phyloP scores from a whole-genome alignment of 35 echinoderm and acorn worm species.

The Ophiothrix spiculata region DNA sequence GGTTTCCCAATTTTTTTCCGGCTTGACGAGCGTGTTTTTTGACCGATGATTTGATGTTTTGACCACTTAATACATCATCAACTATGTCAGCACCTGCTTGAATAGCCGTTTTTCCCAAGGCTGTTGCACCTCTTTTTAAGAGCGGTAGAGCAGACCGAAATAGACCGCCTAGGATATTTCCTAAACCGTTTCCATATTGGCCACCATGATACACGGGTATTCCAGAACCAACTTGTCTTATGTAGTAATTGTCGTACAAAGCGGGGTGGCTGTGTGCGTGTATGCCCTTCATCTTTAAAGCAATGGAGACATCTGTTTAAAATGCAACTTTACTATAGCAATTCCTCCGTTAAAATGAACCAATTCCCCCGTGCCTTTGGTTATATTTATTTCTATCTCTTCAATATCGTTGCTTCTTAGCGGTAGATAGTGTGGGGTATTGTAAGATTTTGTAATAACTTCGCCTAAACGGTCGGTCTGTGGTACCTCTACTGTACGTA shows the following conservation, averaged over 20 bases:
- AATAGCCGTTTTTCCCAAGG: conserved; percentile 26
- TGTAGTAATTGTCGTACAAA: conserved; percentile 48
- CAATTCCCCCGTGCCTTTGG: conserved; percentile 12
- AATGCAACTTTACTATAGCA: conserved; percentile 43
- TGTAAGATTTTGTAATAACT: conserved; percentile 5
- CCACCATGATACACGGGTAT: conserved; percentile 42
- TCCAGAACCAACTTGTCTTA: conserved; percentile 24
- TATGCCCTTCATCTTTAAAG: conserved; percentile 18
- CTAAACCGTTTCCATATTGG: conserved; percentile 29
- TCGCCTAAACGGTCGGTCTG: not conserved
- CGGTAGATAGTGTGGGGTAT: conserved; percentile 31
- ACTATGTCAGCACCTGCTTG: conserved; percentile 23
- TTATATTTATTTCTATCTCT: conserved; percentile 60
- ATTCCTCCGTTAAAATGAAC: conserved; percentile 47
- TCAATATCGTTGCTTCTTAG: conserved; percentile 33
- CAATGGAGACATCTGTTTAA: conserved; percentile 29
- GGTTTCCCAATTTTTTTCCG: not conserved
- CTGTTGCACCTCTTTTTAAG: conserved; percentile 34
- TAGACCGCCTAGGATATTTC: conserved; percentile 16
- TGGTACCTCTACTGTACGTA: conserved; percentile 24
- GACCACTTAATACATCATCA: conserved; percentile 3
- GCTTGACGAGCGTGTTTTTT: conserved; percentile 9
- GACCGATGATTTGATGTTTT: conserved; percentile 24
- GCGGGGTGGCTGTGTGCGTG: not conserved
- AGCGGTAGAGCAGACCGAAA: conserved; percentile 29